Evolutionary conservation across 2,113 vertebrate species (phyloP), one percentile per base, ranked within the genome.

Genomic region (Agapornis roseicollis): DNA sequence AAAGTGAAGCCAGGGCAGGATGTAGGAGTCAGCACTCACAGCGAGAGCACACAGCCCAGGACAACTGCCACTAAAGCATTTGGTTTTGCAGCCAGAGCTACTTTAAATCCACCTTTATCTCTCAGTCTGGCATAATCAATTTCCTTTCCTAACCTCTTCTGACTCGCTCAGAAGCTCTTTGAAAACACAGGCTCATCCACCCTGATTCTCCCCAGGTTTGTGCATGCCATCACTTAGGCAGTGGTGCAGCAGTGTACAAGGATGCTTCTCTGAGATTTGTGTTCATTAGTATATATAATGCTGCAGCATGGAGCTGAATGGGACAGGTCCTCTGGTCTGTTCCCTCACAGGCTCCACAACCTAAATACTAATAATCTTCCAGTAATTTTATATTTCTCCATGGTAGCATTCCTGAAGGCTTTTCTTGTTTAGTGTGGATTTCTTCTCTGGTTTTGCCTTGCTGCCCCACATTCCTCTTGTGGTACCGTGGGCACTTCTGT

Each of bases 61-160:
- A 29, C 0, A 1, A 68, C 29, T 77, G 55, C 60, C 50, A 33
- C 13, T 8, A 22, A 91, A 88, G 41, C 3, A 2, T 52, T 82
- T 39, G 17, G 42, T 74, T 93, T 73, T 93, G 55, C 60, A 85
- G 39, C 18, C 71, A 76, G 35, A 58, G 55, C 31, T 58, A 58
- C 80, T 96, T 77, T 88, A 46, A 89, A 69, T 64, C 29, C 68
- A 65, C 15, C 79, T 83, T 88, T 64, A 68, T 60, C 42, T 94
- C 35, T 91, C 80, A 15, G 18, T 77, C 39, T 60, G 74, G 73
- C 47, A 27, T n/a, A 71, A 85, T 39, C 0, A 0, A 53, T 77
- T 94, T 93, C 82, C 79, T 94, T 77, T 88, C 28, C 13, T 49
- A 83, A 0, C n/a, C 20, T 92, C 71, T 93, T 70, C 46, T 68